Base-by-base conservation (phyloP, 1,140 invertebrate genomes). In the Myzus persicae region DNA sequence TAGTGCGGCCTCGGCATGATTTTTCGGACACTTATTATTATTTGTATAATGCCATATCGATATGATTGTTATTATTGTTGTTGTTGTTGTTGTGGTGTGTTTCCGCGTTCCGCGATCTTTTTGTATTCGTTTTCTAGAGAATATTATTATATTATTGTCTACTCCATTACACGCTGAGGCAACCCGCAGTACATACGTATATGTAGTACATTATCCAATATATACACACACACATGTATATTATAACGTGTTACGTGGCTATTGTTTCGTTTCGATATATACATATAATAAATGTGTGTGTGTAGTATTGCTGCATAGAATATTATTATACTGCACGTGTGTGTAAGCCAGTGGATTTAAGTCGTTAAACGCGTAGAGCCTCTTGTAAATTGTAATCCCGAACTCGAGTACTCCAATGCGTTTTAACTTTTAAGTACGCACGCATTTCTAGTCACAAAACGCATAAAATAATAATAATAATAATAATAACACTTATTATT, bases 51-150 rank as follows among this genome's bases (percentile, higher is more conserved):
- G 59, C 59, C 59, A 76, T n/a, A n/a, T 76, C 59, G 59, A 76
- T 76, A 31, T 40, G 42, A 22, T n/a, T n/a, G n/a, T 51, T 40
- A 40, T 42, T 84, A 26, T 42, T 40, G 1, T 40, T 42, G 24
- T 85, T 85, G 82, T n/a, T n/a, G n/a, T n/a, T n/a, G n/a, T n/a
- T 22, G 46, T 11, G 0, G 8, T 26, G 82, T 18, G 38, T 85
- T 84, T 40, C 38, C 38, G 82, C 26, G 82, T 85, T 85, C 82
- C 38, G 38, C 82, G 82, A 40, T 85, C 82, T 40, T 85, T 85
- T 40, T 85, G 82, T 82, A 82, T 82, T 82, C 36, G n/a, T 82
- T 82, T 82, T 82, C 81, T n/a, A n/a, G 81, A 82, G 20, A 82
- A 82, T 82, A 81, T 81, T 81, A 82, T 24, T n/a, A n/a, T n/a